Base-by-base conservation (phyloP, 2,113 vertebrate genomes). In the Brachypteracias leptosomus region DNA sequence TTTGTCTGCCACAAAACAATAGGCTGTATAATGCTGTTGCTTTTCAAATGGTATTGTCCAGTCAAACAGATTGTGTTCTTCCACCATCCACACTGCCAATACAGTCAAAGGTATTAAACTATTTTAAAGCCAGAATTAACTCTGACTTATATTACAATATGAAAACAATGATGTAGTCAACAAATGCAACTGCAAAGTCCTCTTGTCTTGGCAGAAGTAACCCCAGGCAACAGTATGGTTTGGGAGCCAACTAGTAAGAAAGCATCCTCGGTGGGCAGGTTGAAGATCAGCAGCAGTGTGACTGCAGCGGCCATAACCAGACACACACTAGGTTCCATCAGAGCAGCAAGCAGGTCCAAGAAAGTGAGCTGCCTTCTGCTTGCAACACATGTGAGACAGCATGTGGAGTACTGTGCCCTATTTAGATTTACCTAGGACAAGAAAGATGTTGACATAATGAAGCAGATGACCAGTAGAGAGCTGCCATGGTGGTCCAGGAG, bases 191-290 rank as follows among this genome's bases (percentile, higher is more conserved):
- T 9, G 7, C 31, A 33, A 88, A 74, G 38, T 58, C 29, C 38
- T 67, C n/a, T 72, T 13, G 33, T 33, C 58, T 61, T 33, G 28
- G 28, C 18, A 81, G 33, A 88, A 85, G 28, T 38, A 79, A 35
- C 10, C 26, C 13, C 33, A 35, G 19, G 8, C 9, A 44, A 66
- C 14, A 58, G 13, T 21, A 46, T 2, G 16, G 31, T 6, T 0
- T 68, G 29, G 38, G 36, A 29, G 10, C 4, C 44, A 92, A 7
- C 8, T 5, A 7, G 6, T 31, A 49, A 71, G 11, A 54, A 76
- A 80, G 52, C 29, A 38, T 46, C 12, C 36, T 1, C 0, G 15
- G 12, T 13, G 35, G 10, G 6, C 40, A 66, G 21, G 15, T 5
- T 35, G 26, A 88, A 40, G 21, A 1, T n/a, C 49, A 55, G 16